Conservation (phyloP, 2,888 invertebrate species). For the Caenorhabditis sp. region DNA sequence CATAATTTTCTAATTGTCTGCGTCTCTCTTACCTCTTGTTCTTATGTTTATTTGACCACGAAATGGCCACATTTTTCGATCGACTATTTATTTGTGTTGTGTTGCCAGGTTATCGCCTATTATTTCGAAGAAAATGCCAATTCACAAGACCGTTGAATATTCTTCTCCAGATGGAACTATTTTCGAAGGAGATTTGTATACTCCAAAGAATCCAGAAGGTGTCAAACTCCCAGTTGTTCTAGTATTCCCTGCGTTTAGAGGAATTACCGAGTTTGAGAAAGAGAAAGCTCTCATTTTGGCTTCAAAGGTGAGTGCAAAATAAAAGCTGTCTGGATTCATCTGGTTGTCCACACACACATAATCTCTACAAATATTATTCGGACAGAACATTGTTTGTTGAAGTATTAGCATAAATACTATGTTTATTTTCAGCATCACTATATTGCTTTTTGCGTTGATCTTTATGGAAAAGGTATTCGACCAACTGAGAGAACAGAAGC, state of each 20-base stretch:
- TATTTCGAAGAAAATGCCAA: background rate
- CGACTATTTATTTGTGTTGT: background rate
- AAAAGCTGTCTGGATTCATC: too few species aligned
- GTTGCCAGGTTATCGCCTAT: background rate
- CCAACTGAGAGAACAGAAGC: constrained; percentile 49
- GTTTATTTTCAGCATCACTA: constrained; percentile 54
- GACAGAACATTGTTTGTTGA: too few species aligned
- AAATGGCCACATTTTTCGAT: too few species aligned
- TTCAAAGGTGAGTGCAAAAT: constrained; percentile 24
- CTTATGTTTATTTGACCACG: too few species aligned
- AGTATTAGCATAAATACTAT: background rate
- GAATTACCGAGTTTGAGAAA: constrained; percentile 57
- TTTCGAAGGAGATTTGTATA: background rate
- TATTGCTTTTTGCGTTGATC: constrained; percentile 64
- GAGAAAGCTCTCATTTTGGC: constrained; percentile 56
- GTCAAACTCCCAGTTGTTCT: constrained; percentile 53
- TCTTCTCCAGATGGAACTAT: background rate
- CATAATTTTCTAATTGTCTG: too few species aligned
- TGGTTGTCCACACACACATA: too few species aligned
- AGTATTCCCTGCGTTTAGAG: constrained; percentile 62
- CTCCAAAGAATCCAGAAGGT: constrained; percentile 15
- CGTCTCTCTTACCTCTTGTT: too few species aligned
- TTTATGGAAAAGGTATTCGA: constrained; percentile 63
- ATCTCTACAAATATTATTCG: too few species aligned
- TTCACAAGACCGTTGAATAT: background rate